Conservation (phyloP, 2,888 invertebrate genomes). For the Ceramica pisi region DNA sequence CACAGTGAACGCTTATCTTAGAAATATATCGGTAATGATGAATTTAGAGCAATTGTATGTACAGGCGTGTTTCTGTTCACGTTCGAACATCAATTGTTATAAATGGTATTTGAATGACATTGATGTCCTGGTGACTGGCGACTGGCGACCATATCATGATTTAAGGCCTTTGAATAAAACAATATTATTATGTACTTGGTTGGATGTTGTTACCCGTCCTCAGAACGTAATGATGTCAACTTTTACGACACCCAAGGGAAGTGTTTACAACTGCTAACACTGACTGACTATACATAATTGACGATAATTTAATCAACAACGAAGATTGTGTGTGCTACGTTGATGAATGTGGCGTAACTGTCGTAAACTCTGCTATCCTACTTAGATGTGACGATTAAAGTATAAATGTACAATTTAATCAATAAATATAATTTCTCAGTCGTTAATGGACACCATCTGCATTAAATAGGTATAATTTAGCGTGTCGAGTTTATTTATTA, state of each 20-base stretch:
- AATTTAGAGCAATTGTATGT: constrained; percentile 60
- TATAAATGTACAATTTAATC: constrained; percentile 41
- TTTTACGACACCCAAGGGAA: constrained; percentile 49
- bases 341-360: constrained; percentile 48
- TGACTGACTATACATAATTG: constrained; percentile 56
- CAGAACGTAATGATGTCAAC: constrained; percentile 30
- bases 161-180: constrained; percentile 14
- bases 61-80: constrained; percentile 21
- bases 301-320: constrained; percentile 56
- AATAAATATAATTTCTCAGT: constrained; percentile 27
- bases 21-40: constrained; percentile 61
- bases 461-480: constrained; percentile 41
- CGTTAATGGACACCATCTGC: constrained; percentile 44
- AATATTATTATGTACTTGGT: constrained; percentile 19
- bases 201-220: constrained; percentile 18
- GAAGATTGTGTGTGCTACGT: constrained; percentile 31
- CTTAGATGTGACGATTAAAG: constrained; percentile 24
- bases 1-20: constrained; percentile 60
- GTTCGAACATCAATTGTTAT: constrained; percentile 47
- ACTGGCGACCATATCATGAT: constrained; percentile 15
- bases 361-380: constrained; percentile 50
- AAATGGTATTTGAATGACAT: constrained; percentile 46
- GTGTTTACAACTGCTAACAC: constrained; percentile 36
- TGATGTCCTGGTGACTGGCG: constrained; percentile 35
- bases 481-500: constrained; percentile 23